A percentile compares a stretch with the other conserved stretches of the same genome.
These are phyloP conservation scores for Australoheros facetus DNA, from an alignment of 2,797 vertebrate species.

Conservation along the genomic window DNA sequence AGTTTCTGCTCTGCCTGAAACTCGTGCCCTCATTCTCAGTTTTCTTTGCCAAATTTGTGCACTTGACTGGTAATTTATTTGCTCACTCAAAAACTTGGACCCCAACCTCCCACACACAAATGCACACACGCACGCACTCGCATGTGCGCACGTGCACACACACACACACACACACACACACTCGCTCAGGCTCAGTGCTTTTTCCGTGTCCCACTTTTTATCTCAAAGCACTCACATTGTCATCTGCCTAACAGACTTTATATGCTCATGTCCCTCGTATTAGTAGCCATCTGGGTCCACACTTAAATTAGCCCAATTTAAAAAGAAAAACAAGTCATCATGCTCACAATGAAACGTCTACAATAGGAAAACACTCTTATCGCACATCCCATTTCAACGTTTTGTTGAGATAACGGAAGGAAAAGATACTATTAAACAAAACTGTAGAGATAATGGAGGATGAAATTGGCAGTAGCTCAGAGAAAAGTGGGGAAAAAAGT, in stretches of 20 bases:
- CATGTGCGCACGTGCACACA: background rate
- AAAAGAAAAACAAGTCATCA: conserved; percentile 30
- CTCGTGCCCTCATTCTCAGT: background rate
- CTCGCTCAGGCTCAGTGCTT: background rate
- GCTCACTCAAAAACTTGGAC: conserved; percentile 6
- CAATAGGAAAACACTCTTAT: conserved; percentile 16
- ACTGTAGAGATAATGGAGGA: conserved; percentile 18
- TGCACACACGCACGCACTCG: background rate
- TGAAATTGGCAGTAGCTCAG: conserved; percentile 31
- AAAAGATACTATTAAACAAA: background rate
- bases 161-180: background rate
- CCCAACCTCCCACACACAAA: background rate
- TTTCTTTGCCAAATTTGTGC: conserved; percentile 20
- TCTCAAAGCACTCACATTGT: conserved; percentile 41
- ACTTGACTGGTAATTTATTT: conserved; percentile 10
- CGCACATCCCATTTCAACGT: background rate
- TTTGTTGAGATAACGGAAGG: conserved; percentile 9
- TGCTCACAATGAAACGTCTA: conserved; percentile 24
- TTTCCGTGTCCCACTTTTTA: conserved; percentile 25
- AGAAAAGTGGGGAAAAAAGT: conserved; percentile 15
- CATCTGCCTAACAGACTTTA: conserved; percentile 22
- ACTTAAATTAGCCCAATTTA: conserved; percentile 31
- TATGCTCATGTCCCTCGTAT: conserved; percentile 22
- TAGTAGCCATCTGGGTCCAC: conserved; percentile 41
- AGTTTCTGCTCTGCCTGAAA: background rate